Evolutionary conservation across 2,888 invertebrate genomes (phyloP), one percentile per base, ranked within the genome.

Genomic region (Apocheima hispidaria): DNA sequence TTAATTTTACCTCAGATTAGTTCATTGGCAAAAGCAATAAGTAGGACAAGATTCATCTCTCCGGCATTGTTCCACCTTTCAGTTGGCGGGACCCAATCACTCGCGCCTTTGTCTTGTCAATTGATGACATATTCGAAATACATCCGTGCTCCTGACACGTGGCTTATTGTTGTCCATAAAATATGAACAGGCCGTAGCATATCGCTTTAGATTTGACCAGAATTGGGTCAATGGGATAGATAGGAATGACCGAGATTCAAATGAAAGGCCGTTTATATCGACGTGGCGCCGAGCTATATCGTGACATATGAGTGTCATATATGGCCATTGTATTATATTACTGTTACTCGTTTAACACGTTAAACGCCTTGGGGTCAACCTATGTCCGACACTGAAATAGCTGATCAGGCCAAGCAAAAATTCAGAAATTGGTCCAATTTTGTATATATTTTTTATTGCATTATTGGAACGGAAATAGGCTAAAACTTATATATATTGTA

Each of bases 41-140:
- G 69, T 51, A 55, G 62, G 66, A 73, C 71, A 73, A 77, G 75
- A 68, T 72, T 60, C 70, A 68, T 43, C 41, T 54, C 48, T 20
- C 48, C 67, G 69, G 75, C 78, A 79, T 82, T 73, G 76, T 74
- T 71, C 68, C 64, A 64, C 44, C 55, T 59, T 61, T 51, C 51
- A 63, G 75, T 74, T 72, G 75, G 69, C 59, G 59, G 72, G 74
- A 78, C 79, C 78, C 79, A 82, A 83, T 83, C 82, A 79, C 65
- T 57, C 63, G 43, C 49, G 54, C 78, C 72, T 78, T 82, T 83
- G 81, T 83, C 78, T 75, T 75, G 71, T 71, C 73, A 72, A 73
- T 77, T 74, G 73, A 77, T 81, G 82, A 81, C 81, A 79, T 79
- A 80, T 82, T 78, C 56, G 60, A 63, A 61, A 60, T 55, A 67